Percentiles rank a stretch among this genome's conserved stretches.
phyloP scores from a whole-genome alignment of 2,797 vertebrate genomes.

The Atherinosoma microstoma region DNA sequence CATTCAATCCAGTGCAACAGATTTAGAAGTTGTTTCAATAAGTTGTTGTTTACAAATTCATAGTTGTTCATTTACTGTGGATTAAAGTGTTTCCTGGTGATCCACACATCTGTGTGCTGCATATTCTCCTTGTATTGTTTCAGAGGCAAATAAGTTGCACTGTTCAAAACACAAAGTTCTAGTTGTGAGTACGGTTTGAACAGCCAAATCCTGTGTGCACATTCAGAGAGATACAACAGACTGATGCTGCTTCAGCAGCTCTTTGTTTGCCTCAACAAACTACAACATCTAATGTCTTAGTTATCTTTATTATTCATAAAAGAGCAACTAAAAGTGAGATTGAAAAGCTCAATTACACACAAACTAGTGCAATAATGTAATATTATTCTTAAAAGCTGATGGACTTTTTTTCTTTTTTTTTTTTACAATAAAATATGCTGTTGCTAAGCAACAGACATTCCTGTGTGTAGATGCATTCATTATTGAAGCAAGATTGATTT shows the following conservation, averaged over 20 bases:
- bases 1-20: too few species aligned
- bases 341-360: background rate
- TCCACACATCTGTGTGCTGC: background rate
- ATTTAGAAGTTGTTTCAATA: too few species aligned
- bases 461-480: background rate
- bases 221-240: background rate
- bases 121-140: background rate
- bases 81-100: background rate
- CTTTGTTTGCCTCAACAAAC: background rate
- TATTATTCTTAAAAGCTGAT: slow-evolving; percentile 18
- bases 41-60: background rate
- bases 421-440: slow-evolving; percentile 19
- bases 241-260: background rate
- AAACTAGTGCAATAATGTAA: background rate
- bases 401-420: slow-evolving; percentile 2
- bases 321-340: background rate
- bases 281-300: background rate
- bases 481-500: background rate
- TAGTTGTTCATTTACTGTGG: background rate
- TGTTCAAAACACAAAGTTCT: background rate
- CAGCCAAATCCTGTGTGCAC: background rate
- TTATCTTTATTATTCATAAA: background rate
- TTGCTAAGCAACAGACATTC: slow-evolving; percentile 40
- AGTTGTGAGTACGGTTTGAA: too few species aligned
- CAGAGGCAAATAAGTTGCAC: background rate